These are phyloP conservation scores for Microdon myrmicae DNA, from an alignment of 2,888 invertebrate species.

Conservation along the genomic window DNA sequence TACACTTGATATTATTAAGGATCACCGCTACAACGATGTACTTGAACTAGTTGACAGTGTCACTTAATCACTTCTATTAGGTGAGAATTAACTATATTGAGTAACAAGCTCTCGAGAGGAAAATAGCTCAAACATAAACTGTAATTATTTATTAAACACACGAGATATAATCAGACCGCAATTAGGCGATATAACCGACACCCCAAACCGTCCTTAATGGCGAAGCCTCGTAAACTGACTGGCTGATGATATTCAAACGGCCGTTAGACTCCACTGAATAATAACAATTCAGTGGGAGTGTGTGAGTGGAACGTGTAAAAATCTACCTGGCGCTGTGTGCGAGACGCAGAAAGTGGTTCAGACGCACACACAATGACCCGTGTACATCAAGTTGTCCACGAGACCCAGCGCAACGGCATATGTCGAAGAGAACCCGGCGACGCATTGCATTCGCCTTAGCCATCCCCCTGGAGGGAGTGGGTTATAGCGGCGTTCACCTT, in stretches of 20 bases:
- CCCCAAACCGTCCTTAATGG: slow-evolving; percentile 49
- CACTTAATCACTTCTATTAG: too few species aligned
- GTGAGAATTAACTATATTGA: too few species aligned
- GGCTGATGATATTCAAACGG: slow-evolving; percentile 42
- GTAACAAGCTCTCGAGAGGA: too few species aligned
- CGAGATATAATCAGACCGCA: slow-evolving; percentile 46
- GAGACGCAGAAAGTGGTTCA: slow-evolving; percentile 45
- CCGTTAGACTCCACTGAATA: slow-evolving; percentile 51
- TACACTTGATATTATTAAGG: too few species aligned
- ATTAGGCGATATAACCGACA: slow-evolving; percentile 40
- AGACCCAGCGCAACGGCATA: slow-evolving; percentile 14
- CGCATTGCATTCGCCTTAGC: slow-evolving; percentile 29
- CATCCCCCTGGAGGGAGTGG: slow-evolving; percentile 50
- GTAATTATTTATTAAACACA: slow-evolving; percentile 46
- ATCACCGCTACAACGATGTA: too few species aligned
- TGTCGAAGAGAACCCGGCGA: slow-evolving; percentile 34
- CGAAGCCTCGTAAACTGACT: slow-evolving; percentile 51
- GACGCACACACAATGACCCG: slow-evolving; percentile 29
- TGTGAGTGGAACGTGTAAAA: too few species aligned
- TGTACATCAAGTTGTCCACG: slow-evolving; percentile 31
- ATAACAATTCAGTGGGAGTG: slow-evolving; percentile 26
- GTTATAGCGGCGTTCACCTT: slow-evolving; percentile 24
- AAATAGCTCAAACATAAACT: slow-evolving; percentile 22
- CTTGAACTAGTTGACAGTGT: too few species aligned
- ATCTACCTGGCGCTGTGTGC: slow-evolving; percentile 22